phyloP scores from a whole-genome alignment of 2,888 invertebrate genomes.

The Aporophyla lueneburgensis region DNA sequence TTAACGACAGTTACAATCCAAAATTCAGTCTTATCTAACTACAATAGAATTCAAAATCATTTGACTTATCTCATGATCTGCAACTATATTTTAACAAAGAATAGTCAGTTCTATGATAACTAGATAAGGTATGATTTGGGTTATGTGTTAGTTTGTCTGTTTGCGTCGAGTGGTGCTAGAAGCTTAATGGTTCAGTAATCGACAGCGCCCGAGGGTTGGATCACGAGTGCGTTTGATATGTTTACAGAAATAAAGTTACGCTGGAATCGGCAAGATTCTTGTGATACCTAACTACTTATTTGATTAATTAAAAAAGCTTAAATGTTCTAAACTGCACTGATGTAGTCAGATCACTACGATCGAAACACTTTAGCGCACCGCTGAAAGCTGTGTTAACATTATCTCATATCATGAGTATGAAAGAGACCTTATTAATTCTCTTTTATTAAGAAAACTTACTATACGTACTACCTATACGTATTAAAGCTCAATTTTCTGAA shows the following conservation, averaged over 20 bases:
- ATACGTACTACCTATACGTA: no score
- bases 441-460: no score
- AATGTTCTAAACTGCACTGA: not conserved
- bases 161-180: constrained; percentile 65
- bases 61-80: constrained; percentile 4
- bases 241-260: constrained; percentile 59
- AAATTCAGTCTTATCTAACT: constrained; percentile 48
- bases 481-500: not conserved
- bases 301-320: not conserved
- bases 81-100: constrained; percentile 17
- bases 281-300: not conserved
- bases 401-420: no score
- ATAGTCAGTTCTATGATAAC: constrained; percentile 35
- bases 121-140: constrained; percentile 62
- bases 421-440: not conserved
- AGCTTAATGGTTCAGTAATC: constrained; percentile 87
- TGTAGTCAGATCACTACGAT: no score
- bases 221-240: constrained; percentile 83
- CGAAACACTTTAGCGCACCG: no score
- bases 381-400: not conserved
- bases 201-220: constrained; percentile 77
- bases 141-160: constrained; percentile 52
- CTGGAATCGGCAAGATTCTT: constrained; percentile 56
- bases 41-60: constrained; percentile 21
- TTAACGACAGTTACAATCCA: constrained; percentile 32